Evolutionary conservation across 2,888 invertebrate species (phyloP).

Genomic region (Mechanitis messenoides): DNA sequence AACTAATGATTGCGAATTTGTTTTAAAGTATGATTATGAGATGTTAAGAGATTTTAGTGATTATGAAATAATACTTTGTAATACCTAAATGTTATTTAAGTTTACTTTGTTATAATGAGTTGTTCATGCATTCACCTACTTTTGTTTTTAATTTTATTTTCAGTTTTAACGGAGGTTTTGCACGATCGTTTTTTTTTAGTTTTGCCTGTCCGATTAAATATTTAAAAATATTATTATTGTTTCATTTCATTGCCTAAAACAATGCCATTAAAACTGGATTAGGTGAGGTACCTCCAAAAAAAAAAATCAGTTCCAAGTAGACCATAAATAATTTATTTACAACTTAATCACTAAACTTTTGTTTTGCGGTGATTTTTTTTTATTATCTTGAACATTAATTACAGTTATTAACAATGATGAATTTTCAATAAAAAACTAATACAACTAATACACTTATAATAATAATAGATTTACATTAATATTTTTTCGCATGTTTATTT

Average conservation of each 20-base stretch:
- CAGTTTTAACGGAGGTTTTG: slow-evolving; percentile 45
- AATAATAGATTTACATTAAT: no score
- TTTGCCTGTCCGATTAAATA: slow-evolving; percentile 63
- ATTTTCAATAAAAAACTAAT: no score
- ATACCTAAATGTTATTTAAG: slow-evolving; percentile 15
- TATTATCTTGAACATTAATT: no score
- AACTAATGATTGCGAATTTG: slow-evolving; percentile 60
- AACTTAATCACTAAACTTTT: no score
- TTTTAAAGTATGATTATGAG: slow-evolving; percentile 69
- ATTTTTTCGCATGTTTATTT: no score
- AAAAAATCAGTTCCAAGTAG: no score
- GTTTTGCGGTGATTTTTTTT: no score
- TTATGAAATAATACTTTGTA: slow-evolving; percentile 47
- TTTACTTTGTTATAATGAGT: slow-evolving; percentile 31
- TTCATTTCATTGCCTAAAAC: slow-evolving; percentile 25
- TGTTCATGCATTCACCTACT: slow-evolving; percentile 39
- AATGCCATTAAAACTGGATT: no score
- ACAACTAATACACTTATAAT: no score
- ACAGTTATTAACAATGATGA: no score
- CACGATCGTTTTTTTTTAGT: slow-evolving; percentile 57
- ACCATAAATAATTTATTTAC: no score
- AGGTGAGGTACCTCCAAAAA: no score
- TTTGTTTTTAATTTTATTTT: slow-evolving; percentile 44
- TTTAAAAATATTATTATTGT: slow-evolving; percentile 26
- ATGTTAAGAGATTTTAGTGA: slow-evolving; percentile 48